These are phyloP conservation scores for Dallia pectoralis DNA, from an alignment of 2,797 vertebrate genomes.

Conservation along the genomic window DNA sequence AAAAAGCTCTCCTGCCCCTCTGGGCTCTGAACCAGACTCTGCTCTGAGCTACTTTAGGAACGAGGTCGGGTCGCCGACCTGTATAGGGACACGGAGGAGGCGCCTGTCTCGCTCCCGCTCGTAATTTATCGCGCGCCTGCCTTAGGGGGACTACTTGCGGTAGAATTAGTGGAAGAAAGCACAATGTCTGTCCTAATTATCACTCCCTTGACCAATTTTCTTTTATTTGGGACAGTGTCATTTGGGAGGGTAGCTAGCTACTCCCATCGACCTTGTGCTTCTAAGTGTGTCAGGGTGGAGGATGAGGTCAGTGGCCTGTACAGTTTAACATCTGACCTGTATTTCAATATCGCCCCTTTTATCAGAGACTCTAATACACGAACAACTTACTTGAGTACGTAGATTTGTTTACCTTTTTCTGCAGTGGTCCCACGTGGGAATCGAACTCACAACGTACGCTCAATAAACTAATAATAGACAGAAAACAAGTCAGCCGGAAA, in stretches of 20 bases:
- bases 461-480: no score
- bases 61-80: constrained; percentile 5
- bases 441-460: no score
- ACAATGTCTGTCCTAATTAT: constrained; percentile 22
- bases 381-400: no score
- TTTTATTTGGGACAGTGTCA: not conserved
- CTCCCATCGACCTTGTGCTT: not conserved
- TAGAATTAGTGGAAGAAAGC: constrained; percentile 14
- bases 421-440: no score
- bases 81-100: constrained; percentile 1
- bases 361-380: no score
- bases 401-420: no score
- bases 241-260: not conserved
- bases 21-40: not conserved
- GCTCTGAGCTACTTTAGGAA: constrained; percentile 15
- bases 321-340: not conserved
- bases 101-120: not conserved
- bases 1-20: not conserved
- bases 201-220: not conserved
- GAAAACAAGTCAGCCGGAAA: no score
- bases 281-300: not conserved
- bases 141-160: constrained; percentile 4
- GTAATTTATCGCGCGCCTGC: constrained; percentile 24
- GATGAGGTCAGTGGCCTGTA: not conserved
- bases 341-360: no score